A percentile compares a stretch with the other conserved stretches of the same genome.
Conservation (phyloP, 2,113 vertebrate species). For the Crotalus viridis region DNA sequence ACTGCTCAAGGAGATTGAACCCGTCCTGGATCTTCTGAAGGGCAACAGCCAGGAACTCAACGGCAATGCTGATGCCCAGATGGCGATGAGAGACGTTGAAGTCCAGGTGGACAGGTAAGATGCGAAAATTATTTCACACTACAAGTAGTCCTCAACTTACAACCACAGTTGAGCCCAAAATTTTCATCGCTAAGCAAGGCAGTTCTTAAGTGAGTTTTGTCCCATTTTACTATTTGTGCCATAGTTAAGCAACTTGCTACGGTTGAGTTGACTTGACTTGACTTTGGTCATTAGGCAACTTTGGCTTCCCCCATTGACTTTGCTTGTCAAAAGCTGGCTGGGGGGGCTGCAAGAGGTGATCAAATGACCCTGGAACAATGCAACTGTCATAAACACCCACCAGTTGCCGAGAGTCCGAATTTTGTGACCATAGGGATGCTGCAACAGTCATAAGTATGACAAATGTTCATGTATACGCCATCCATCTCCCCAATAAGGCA, state of each 20-base stretch:
- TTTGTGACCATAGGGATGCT: too few species aligned
- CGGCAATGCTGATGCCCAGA: conserved; percentile 73
- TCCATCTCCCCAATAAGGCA: not conserved
- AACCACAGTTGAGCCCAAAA: not conserved
- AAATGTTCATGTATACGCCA: not conserved
- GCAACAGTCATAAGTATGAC: too few species aligned
- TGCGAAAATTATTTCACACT: not conserved
- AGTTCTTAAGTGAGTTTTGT: not conserved
- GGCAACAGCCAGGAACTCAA: conserved; percentile 73
- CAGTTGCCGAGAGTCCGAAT: too few species aligned
- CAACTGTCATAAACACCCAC: too few species aligned
- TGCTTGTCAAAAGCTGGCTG: not conserved
- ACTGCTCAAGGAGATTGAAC: conserved; percentile 90
- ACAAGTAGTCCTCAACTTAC: not conserved
- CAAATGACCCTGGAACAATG: too few species aligned
- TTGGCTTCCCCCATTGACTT: not conserved
- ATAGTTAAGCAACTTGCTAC: not conserved
- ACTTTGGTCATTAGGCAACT: not conserved
- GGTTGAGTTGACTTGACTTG: not conserved
- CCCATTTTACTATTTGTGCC: not conserved
- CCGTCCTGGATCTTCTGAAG: conserved; percentile 86
- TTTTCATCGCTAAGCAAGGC: not conserved
- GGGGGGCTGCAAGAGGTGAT: too few species aligned
- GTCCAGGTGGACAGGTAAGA: conserved; percentile 93
- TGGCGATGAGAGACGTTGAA: conserved; percentile 80